phyloP scores from a whole-genome alignment of 2,113 vertebrate species.

The Ictalurus punctatus region DNA sequence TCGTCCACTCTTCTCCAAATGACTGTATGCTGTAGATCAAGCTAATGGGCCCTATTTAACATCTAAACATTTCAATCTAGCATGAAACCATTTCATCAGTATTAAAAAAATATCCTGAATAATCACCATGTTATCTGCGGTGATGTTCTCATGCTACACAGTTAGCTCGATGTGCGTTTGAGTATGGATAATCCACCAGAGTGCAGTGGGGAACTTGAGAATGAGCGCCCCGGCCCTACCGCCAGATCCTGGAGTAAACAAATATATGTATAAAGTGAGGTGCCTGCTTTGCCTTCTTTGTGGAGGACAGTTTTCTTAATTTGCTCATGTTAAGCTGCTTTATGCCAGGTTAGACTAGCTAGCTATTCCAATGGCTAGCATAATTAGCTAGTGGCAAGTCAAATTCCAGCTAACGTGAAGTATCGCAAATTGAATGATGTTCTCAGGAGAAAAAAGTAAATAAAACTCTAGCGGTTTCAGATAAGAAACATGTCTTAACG shows the following conservation, averaged over 20 bases:
- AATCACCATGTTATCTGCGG: neutral
- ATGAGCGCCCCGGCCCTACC: neutral
- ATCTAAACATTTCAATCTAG: neutral
- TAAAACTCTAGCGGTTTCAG: neutral
- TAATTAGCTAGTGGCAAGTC: neutral
- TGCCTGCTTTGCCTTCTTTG: neutral
- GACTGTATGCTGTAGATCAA: too few relatives aligned
- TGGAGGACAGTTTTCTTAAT: neutral
- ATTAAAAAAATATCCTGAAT: neutral
- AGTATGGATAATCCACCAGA: neutral
- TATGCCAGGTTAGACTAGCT: neutral
- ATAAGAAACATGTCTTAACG: neutral
- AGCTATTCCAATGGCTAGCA: neutral
- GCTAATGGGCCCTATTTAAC: neutral
- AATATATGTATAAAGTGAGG: neutral
- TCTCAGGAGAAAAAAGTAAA: neutral
- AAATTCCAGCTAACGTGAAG: neutral
- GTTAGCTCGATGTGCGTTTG: neutral
- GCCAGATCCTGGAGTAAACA: neutral
- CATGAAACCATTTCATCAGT: neutral
- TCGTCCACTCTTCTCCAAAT: neutral
- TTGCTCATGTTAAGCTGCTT: neutral
- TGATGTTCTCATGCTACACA: neutral
- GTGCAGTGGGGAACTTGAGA: neutral
- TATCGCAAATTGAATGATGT: neutral